Conservation (phyloP, 2,113 vertebrate genomes). For the Melanocharis versteri region DNA sequence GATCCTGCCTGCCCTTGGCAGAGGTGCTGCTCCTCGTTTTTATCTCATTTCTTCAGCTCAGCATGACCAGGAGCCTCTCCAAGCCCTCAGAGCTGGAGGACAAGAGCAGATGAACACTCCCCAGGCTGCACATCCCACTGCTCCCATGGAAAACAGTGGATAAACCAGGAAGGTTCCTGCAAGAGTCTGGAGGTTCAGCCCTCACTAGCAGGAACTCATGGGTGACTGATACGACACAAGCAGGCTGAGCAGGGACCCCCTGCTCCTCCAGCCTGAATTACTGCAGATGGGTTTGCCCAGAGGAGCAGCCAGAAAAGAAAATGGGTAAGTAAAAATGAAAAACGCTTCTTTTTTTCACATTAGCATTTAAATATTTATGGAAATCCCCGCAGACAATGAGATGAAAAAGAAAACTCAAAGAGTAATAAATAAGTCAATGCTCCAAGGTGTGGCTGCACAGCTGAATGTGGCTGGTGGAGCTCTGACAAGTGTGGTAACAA, state of each 20-base stretch:
- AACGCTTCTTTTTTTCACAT: not conserved
- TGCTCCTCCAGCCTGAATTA: not conserved
- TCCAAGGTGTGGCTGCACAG: slow-evolving; percentile 28
- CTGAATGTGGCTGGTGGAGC: not conserved
- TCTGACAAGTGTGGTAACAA: not conserved
- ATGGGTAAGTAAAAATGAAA: slow-evolving; percentile 31
- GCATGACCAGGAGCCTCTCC: not conserved
- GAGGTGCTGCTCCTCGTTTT: not conserved
- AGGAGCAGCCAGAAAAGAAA: slow-evolving; percentile 25
- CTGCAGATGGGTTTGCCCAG: slow-evolving; percentile 27
- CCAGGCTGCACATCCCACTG: not conserved
- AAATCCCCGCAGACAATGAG: slow-evolving; percentile 35
- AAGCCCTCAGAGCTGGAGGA: not conserved
- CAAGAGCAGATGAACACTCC: not conserved
- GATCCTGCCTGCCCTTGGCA: not conserved
- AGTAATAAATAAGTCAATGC: slow-evolving; percentile 30
- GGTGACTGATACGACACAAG: not conserved
- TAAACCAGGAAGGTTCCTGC: not conserved
- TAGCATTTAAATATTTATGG: slow-evolving; percentile 56
- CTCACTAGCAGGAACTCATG: not conserved
- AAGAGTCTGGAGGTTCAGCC: not conserved
- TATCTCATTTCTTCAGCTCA: not conserved
- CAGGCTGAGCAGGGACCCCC: not conserved
- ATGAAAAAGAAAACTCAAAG: slow-evolving; percentile 21
- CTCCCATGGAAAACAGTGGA: not conserved